These are phyloP conservation scores for Dryocosmus kuriphilus DNA, from an alignment of 2,888 invertebrate genomes.

Conservation along the genomic window DNA sequence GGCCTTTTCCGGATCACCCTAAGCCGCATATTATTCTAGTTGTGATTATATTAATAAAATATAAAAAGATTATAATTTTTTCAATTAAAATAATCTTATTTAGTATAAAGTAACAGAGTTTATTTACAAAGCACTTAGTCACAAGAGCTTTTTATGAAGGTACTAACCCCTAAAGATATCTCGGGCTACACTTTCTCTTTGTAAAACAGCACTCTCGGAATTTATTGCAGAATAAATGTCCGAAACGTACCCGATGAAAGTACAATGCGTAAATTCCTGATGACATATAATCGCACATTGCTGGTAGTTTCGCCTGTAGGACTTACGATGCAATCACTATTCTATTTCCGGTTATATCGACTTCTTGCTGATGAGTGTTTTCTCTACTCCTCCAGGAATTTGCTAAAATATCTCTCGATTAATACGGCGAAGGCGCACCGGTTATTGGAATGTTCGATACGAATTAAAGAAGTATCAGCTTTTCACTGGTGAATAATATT, in stretches of 20 bases:
- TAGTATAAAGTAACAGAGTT: too few species aligned
- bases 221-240: background rate
- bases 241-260: background rate
- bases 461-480: background rate
- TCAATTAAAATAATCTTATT: too few species aligned
- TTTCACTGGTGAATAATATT: background rate
- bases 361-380: constrained; percentile 13
- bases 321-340: constrained; percentile 5
- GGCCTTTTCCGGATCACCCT: too few species aligned
- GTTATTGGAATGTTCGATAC: background rate
- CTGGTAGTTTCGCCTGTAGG: background rate
- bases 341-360: constrained; percentile 6
- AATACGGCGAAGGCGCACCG: background rate
- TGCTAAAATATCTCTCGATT: constrained; percentile 11
- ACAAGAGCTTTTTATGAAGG: background rate
- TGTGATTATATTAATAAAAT: too few species aligned
- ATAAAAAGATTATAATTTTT: too few species aligned
- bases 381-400: background rate
- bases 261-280: background rate
- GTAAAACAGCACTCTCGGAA: too few species aligned
- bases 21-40: too few species aligned
- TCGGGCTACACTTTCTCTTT: too few species aligned
- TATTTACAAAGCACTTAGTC: background rate
- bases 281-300: background rate
- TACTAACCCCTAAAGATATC: background rate